Evolutionary conservation across 2,797 vertebrate species (phyloP), one percentile per base, ranked within the genome.

Genomic region (Lacerta bilineata): DNA sequence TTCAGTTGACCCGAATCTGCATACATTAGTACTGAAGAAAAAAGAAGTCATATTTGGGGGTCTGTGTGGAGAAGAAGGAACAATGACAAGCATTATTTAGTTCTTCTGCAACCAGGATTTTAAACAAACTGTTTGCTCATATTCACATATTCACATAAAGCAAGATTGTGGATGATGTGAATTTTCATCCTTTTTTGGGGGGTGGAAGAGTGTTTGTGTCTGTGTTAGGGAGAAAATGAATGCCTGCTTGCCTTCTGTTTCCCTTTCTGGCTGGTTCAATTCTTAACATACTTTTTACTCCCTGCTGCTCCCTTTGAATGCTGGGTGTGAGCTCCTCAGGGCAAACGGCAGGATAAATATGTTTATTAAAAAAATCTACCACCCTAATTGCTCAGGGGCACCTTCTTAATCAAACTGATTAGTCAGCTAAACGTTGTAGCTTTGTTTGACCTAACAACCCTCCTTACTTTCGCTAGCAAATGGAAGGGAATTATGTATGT

Each of bases 321-420:
- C 43, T 39, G 9, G 13, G 10, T 39, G 36, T 29, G 10, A 41
- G 61, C 39, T 39, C 61, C 41, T 68, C 27, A n/a, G 13, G 41
- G 41, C 1, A 23, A 46, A 77, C 13, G 75, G 27, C 61, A 39
- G 18, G 55, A 64, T 33, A 29, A 11, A 39, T 82, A 8, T 66
- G 39, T 39, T 82, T 41, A 41, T 75, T 75, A 43, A 25, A 25
- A 39, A 43, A 4, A 27, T 77, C 23, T 43, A 77, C 64, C 64
- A 69, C 39, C 80, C 36, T 46, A n/a, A 43, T 18, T 25, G 64
- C 39, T 83, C 80, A 82, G 80, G 64, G 39, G 25, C 36, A 81
- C 13, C 33, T 81, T 55, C 29, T 43, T 80, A 23, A 81, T 81
- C 80, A 81, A 80, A 69, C 80, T 68, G 64, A 43, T 83, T 29